Base-by-base conservation (phyloP, 1,140 invertebrate genomes). In the Polyergus mexicanus region DNA sequence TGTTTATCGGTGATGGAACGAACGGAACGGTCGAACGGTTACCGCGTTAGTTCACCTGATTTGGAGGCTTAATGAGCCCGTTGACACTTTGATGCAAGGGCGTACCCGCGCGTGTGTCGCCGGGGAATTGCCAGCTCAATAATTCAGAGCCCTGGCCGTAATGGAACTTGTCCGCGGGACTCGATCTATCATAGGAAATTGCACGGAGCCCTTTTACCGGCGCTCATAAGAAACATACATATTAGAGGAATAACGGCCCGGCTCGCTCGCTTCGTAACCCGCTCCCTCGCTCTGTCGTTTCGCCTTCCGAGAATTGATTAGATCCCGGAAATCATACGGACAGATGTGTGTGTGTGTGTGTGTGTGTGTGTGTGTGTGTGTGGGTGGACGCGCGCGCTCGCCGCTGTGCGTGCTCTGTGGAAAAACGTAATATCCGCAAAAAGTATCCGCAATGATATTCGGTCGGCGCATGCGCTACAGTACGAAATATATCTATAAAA, bases 151-250 rank as follows among this genome's bases (percentile, higher is more conserved):
- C 86, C 80, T 32, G 83, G 35, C 86, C 91, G 92, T 95, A 95
- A 95, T 95, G 93, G 93, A 94, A 94, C 91, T 94, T 93, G 94
- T 93, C 93, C 91, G 84, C 91, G 84, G 85, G 88, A 90, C 92
- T 94, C 94, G 93, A 95, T 95, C 93, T 94, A 94, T 95, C 94
- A 95, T 93, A 92, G 93, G 85, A 93, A 94, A 95, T 94, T 94
- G 92, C 93, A 91, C 92, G 90, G 86, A 93, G 90, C 92, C 92
- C 92, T 93, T 94, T 94, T 93, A 91, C 92, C 90, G 86, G 11
- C 86, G 87, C 89, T 92, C 91, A 91, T 91, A 91, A 92, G 93
- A 92, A 94, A 92, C 90, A 92, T 92, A 93, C 90, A 90, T 90
- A 93, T 93, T 92, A 93, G 93, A 93, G 92, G 91, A 92, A 94